Conservation (phyloP, 2,797 vertebrate genomes). For the Tenualosa ilisha region DNA sequence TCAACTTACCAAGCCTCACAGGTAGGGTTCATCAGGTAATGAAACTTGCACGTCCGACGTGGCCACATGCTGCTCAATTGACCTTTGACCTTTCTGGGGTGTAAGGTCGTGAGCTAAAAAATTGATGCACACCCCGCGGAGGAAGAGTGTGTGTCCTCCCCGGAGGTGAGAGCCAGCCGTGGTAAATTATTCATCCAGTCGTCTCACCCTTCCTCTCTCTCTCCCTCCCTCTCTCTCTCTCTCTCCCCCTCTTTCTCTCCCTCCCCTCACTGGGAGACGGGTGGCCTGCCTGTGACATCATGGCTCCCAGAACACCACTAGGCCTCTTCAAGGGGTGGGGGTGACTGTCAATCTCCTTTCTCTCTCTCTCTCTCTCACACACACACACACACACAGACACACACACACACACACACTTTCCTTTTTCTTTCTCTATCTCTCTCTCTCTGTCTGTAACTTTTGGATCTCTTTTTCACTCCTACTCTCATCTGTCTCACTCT, state of each 20-base stretch:
- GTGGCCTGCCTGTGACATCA: conserved; percentile 40
- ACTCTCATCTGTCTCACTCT: background rate
- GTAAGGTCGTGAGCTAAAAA: conserved; percentile 30
- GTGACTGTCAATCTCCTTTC: background rate
- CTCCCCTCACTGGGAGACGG: background rate
- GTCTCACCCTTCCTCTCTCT: background rate
- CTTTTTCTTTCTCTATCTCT: background rate
- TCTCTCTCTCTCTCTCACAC: too few relatives aligned
- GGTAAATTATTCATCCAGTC: conserved; percentile 37
- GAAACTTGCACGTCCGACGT: background rate
- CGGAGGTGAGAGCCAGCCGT: conserved; percentile 26
- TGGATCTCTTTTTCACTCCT: background rate
- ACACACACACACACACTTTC: too few relatives aligned
- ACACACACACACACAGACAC: too few relatives aligned
- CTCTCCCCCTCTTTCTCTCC: background rate
- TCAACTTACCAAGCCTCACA: background rate
- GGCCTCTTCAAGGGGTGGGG: background rate
- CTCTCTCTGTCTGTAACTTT: background rate
- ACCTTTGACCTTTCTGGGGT: conserved; percentile 34
- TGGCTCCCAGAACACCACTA: background rate
- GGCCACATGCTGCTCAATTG: background rate
- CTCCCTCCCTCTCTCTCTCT: background rate
- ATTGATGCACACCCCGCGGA: conserved; percentile 33
- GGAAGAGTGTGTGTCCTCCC: conserved; percentile 25
- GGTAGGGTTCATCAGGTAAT: background rate